These are phyloP conservation scores for Enteromius thamalakanensis DNA, from an alignment of 2,797 vertebrate genomes.

Conservation along the genomic window DNA sequence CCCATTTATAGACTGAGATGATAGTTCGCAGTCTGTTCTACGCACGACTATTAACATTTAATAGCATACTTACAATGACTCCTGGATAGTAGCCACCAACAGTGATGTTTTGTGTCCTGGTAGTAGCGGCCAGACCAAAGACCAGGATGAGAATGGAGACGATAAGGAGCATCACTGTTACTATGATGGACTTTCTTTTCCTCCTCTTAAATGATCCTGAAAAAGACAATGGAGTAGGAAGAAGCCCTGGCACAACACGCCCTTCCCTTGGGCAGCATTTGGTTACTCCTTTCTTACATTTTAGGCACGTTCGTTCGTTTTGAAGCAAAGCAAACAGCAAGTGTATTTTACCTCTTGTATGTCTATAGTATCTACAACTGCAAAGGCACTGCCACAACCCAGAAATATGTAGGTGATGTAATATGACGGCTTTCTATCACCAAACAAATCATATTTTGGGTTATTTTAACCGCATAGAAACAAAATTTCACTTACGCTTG, in stretches of 20 bases:
- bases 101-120: slow-evolving; percentile 97
- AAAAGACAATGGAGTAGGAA: slow-evolving; percentile 26
- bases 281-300: background rate
- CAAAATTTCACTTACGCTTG: background rate
- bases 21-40: background rate
- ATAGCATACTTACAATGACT: slow-evolving; percentile 90
- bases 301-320: slow-evolving; percentile 3
- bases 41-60: background rate
- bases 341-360: background rate
- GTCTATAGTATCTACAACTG: background rate
- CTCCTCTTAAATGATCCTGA: slow-evolving; percentile 94
- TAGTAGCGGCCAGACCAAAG: slow-evolving; percentile 94
- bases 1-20: slow-evolving; percentile 7
- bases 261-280: background rate
- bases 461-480: background rate
- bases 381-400: slow-evolving; percentile 25
- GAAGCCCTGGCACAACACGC: slow-evolving; percentile 25
- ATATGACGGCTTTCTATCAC: background rate
- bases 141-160: slow-evolving; percentile 95
- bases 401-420: slow-evolving; percentile 32
- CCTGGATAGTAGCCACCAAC: slow-evolving; percentile 98
- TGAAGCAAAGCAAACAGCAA: background rate
- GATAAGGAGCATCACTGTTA: slow-evolving; percentile 91
- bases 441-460: background rate
- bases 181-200: slow-evolving; percentile 95